A percentile compares a stretch with the other conserved stretches of the same genome.
Conservation (phyloP, 1,140 invertebrate genomes). For the Platyscapa corneri region DNA sequence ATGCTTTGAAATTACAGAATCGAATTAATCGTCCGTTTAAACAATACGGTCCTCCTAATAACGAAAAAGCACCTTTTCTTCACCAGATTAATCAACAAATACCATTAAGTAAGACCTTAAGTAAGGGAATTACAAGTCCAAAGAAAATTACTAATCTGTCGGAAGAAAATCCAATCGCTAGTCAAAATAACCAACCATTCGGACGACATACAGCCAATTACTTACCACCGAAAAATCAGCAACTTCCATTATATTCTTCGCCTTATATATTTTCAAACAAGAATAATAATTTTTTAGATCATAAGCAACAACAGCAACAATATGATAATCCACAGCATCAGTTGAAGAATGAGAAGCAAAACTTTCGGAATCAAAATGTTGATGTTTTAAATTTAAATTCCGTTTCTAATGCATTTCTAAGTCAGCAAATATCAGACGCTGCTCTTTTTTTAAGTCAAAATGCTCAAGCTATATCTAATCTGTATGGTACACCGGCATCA, state of each 20-base stretch:
- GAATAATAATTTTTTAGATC: conserved; percentile 15
- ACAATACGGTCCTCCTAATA: conserved; percentile 65
- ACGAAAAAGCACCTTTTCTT: conserved; percentile 56
- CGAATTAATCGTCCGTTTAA: conserved; percentile 63
- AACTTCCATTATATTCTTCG: conserved; percentile 58
- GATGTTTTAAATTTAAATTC: conserved; percentile 53
- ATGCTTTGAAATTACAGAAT: conserved; percentile 54
- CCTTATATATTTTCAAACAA: conserved; percentile 55
- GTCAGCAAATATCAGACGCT: conserved; percentile 68
- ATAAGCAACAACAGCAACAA: background rate
- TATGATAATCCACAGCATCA: background rate
- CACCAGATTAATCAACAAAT: conserved; percentile 45
- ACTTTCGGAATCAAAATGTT: background rate
- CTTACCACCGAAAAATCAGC: conserved; percentile 70
- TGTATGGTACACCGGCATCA: conserved; percentile 64
- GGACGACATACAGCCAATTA: conserved; percentile 66
- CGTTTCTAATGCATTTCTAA: conserved; percentile 47
- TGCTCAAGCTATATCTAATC: conserved; percentile 67
- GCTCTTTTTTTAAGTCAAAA: conserved; percentile 67
- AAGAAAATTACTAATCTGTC: conserved; percentile 61
- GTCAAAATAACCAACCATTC: conserved; percentile 69
- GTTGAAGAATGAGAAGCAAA: conserved; percentile 34
- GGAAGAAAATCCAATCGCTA: conserved; percentile 65
- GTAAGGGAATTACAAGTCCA: conserved; percentile 60
- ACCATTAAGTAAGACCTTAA: conserved; percentile 27